A percentile compares a stretch with the other conserved stretches of the same genome.
These are phyloP conservation scores for Bugula neritina DNA, from an alignment of 2,888 invertebrate species.

Conservation along the genomic window DNA sequence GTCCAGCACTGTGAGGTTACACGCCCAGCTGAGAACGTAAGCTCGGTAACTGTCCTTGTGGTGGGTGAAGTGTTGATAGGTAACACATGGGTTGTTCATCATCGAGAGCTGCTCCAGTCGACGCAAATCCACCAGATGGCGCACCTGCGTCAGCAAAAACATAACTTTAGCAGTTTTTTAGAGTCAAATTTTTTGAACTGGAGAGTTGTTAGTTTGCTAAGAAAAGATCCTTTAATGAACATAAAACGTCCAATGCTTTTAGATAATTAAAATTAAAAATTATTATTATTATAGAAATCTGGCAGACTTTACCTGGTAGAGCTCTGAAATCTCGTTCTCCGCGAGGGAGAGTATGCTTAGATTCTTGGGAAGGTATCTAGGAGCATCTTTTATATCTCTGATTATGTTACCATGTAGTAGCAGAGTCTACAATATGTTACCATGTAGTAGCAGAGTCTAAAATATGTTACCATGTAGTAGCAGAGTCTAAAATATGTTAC, in stretches of 20 bases:
- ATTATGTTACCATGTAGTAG: constrained; percentile 80
- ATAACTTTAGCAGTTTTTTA: no score
- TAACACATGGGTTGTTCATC: constrained; percentile 79
- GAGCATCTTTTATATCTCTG: constrained; percentile 72
- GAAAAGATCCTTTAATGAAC: no score
- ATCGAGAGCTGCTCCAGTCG: constrained; percentile 75
- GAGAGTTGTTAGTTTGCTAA: no score
- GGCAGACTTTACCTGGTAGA: constrained; percentile 67
- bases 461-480: constrained; percentile 4
- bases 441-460: background rate
- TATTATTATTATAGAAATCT: no score
- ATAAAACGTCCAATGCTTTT: no score
- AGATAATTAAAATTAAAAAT: no score
- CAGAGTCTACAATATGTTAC: constrained; percentile 62
- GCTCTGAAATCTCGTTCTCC: constrained; percentile 74
- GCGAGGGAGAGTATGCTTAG: constrained; percentile 69
- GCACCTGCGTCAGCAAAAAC: constrained; percentile 66
- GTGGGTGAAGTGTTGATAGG: constrained; percentile 25
- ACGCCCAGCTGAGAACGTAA: constrained; percentile 87
- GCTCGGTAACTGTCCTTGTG: constrained; percentile 64
- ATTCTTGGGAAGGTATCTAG: constrained; percentile 71
- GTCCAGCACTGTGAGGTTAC: constrained; percentile 78
- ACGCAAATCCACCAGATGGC: constrained; percentile 68
- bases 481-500: no score
- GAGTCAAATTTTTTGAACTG: no score